Conservation (phyloP, 2,888 invertebrate species). For the Drosophila vallismaia region DNA sequence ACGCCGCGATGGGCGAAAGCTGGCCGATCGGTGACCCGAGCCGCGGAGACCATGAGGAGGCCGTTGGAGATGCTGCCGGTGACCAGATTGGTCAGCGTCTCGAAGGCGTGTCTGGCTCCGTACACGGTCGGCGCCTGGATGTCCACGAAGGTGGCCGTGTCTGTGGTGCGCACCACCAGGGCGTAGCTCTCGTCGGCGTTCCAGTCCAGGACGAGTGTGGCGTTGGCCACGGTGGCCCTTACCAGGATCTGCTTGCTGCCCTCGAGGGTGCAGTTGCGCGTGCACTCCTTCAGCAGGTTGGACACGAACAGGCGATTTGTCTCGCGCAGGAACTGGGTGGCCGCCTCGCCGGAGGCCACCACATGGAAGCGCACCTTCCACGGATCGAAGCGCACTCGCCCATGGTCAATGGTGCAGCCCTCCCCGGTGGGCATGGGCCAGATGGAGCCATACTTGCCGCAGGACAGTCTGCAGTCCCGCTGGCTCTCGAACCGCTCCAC, state of each 20-base stretch:
- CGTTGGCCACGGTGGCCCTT: conserved; percentile 85
- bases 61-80: conserved; percentile 84
- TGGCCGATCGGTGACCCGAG: conserved; percentile 90
- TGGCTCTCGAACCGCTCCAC: conserved; percentile 83
- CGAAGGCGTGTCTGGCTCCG: conserved; percentile 90
- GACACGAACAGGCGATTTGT: conserved; percentile 86
- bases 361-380: conserved; percentile 85
- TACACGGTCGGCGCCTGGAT: conserved; percentile 87
- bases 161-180: conserved; percentile 86
- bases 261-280: conserved; percentile 84
- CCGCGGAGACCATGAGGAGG: conserved; percentile 87
- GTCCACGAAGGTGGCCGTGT: conserved; percentile 85
- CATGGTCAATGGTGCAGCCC: conserved; percentile 82
- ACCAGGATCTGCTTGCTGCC: conserved; percentile 86
- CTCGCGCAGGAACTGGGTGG: conserved; percentile 85
- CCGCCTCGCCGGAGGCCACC: conserved; percentile 84
- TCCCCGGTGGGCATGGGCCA: conserved; percentile 89
- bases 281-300: conserved; percentile 87
- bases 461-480: conserved; percentile 88
- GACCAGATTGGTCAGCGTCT: conserved; percentile 90
- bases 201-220: conserved; percentile 86
- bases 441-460: conserved; percentile 88
- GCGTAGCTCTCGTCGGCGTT: conserved; percentile 89
- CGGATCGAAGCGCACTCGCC: conserved; percentile 86
- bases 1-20: conserved; percentile 93